These are phyloP conservation scores for Hetaerina americana DNA, from an alignment of 1,140 invertebrate species.

Conservation along the genomic window DNA sequence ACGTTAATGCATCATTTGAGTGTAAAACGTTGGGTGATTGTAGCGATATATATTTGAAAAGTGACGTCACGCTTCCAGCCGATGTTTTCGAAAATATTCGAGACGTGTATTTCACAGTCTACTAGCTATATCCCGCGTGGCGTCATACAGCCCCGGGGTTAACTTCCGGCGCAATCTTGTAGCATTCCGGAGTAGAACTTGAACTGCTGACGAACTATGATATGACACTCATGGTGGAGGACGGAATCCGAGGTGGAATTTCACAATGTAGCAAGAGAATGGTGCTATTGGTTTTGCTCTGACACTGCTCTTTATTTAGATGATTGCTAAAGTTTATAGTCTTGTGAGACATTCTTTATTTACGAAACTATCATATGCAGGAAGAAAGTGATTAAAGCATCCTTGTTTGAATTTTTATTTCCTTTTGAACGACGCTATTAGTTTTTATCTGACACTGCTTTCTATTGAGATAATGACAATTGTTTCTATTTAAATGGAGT, in stretches of 20 bases:
- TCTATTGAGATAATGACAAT: no score
- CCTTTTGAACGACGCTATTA: no score
- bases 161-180: no score
- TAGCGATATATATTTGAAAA: conserved; percentile 30
- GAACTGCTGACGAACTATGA: conserved; percentile 27
- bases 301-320: no score
- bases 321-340: no score
- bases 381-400: no score
- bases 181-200: conserved; percentile 11
- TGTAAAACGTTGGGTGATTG: conserved; percentile 27
- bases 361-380: no score
- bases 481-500: no score
- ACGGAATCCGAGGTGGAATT: conserved; percentile 18
- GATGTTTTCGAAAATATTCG: conserved; percentile 22
- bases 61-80: conserved; percentile 27
- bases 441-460: no score
- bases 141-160: not conserved
- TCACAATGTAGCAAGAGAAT: conserved; percentile 22
- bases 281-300: no score
- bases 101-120: not conserved
- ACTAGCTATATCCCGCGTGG: not conserved
- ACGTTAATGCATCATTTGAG: conserved; percentile 30
- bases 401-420: no score
- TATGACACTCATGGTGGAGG: conserved; percentile 23
- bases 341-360: no score